These are phyloP conservation scores for Jacana jacana DNA, from an alignment of 2,113 vertebrate genomes.

Conservation along the genomic window DNA sequence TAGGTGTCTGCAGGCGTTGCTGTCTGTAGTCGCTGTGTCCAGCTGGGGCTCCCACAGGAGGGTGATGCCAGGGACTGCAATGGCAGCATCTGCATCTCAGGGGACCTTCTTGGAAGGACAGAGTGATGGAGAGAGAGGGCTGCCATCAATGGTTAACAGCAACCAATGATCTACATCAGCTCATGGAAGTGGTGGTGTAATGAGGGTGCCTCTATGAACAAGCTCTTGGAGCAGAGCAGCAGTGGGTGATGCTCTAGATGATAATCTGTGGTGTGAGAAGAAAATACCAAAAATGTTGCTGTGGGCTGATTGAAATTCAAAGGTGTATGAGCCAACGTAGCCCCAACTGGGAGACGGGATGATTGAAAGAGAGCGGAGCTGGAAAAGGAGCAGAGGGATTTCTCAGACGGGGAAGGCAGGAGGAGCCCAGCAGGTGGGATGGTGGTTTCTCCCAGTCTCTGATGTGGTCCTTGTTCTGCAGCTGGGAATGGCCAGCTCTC, in stretches of 20 bases:
- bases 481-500: fast-evolving
- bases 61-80: neutral
- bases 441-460: neutral
- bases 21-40: neutral
- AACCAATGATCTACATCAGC: neutral
- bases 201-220: neutral
- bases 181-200: neutral
- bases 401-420: neutral
- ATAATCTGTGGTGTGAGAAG: neutral
- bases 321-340: neutral
- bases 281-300: neutral
- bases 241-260: neutral
- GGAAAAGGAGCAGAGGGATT: neutral
- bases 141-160: neutral
- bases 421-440: neutral
- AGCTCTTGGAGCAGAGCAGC: neutral
- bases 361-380: neutral
- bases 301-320: neutral
- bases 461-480: neutral
- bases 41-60: neutral
- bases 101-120: neutral
- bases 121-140: neutral
- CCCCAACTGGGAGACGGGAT: neutral
- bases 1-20: neutral
- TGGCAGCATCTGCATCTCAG: neutral